Evolutionary conservation across 1,140 invertebrate species (phyloP), one percentile per base, ranked within the genome.

Genomic region (Nephila pilipes): DNA sequence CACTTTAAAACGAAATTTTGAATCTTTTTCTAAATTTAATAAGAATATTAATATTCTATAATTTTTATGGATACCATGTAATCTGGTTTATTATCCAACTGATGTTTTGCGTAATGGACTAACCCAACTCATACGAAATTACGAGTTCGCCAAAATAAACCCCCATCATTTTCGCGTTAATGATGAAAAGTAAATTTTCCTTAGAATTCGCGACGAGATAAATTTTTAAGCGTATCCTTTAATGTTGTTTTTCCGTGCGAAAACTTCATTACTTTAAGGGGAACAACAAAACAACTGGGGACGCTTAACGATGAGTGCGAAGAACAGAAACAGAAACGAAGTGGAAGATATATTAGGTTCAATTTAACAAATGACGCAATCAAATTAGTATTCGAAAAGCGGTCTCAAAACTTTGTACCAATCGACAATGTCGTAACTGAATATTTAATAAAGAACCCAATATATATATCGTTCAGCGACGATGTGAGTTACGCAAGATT

Each of bases 141-240:
- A 75, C 69, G 69, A 75, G 69, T 75, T 29, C 36, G 25, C 69
- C 69, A 75, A 75, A 75, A 75, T 75, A 75, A 75, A 75, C 29
- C 69, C n/a, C 69, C 69, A 75, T 75, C 69, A 75, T 75, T 75
- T 75, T 75, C 69, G 20, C 69, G 69, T 75, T 75, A 75, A 75
- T 75, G 69, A 75, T 75, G 69, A 75, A 75, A 75, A 75, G 69
- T 75, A 75, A 75, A 25, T 65, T 65, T 29, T 29, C 63, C 63
- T 65, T 65, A 65, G 69, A 75, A 75, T 36, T 75, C 69, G 29
- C 16, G 69, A 29, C 6, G 69, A 75, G 69, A 36, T 75, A 36
- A 75, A 75, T 75, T 75, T 75, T 75, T 75, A 75, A 75, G 69
- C 69, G 69, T 29, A 32, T 75, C n/a, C 69, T 75, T 75, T 75